Evolutionary conservation across 2,113 vertebrate genomes (phyloP).

Genomic region (Numida meleagris): DNA sequence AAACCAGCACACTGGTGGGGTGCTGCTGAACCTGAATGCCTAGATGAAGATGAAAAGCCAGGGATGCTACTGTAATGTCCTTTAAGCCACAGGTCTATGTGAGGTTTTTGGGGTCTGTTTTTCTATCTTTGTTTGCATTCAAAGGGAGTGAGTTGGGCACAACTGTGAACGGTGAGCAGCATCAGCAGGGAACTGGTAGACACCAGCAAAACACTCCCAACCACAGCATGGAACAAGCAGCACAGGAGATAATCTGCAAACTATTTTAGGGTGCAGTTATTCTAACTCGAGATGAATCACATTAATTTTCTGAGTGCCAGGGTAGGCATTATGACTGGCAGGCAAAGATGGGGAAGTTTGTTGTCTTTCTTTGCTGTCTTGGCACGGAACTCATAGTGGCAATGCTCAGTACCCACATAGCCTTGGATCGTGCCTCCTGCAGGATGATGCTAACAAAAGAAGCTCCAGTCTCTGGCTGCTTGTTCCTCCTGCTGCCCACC

Average conservation of each 20-base stretch:
- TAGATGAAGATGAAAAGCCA: too few species aligned
- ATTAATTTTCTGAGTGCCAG: background rate
- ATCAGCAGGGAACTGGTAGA: background rate
- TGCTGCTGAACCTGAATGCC: background rate
- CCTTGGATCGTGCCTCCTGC: background rate
- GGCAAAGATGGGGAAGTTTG: background rate
- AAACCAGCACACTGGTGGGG: background rate
- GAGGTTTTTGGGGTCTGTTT: background rate
- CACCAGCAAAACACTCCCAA: background rate
- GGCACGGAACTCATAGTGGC: background rate
- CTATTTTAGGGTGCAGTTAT: background rate
- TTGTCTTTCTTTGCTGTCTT: background rate
- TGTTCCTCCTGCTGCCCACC: background rate
- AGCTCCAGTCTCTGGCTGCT: background rate
- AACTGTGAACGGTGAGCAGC: background rate
- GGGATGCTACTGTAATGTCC: background rate
- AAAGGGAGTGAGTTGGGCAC: background rate
- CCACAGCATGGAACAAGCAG: rapidly evolving
- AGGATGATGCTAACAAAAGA: background rate
- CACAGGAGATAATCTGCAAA: background rate
- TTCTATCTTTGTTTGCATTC: background rate
- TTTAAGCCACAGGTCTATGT: background rate
- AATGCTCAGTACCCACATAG: background rate
- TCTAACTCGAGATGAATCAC: background rate
- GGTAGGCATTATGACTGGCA: rapidly evolving